phyloP scores from a whole-genome alignment of 2,797 vertebrate species.

The Anguilla marmorata region DNA sequence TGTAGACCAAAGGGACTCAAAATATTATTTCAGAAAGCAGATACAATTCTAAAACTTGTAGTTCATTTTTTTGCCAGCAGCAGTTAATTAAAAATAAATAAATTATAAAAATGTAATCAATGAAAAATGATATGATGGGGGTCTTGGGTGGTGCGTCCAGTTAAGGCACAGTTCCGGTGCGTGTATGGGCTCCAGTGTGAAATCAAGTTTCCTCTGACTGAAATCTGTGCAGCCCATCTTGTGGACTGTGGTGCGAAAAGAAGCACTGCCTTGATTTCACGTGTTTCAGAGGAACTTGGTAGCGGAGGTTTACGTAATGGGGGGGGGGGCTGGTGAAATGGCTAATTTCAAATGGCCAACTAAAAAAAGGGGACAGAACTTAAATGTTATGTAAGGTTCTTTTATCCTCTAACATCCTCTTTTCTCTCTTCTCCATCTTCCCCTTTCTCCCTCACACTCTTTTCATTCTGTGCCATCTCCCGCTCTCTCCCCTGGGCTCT shows the following conservation, averaged over 20 bases:
- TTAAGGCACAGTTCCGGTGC: too few relatives aligned
- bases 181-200: too few relatives aligned
- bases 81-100: too few relatives aligned
- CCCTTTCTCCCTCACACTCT: conserved; percentile 26
- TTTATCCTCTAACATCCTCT: background rate
- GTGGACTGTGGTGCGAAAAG: too few relatives aligned
- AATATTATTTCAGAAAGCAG: background rate
- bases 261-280: background rate
- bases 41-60: background rate
- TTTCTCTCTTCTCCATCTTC: background rate
- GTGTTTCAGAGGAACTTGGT: background rate
- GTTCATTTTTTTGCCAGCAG: background rate
- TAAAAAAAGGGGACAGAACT: background rate
- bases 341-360: too few relatives aligned
- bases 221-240: too few relatives aligned
- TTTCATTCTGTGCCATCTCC: background rate
- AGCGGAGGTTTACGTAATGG: background rate
- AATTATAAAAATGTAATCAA: too few relatives aligned
- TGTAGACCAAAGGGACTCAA: background rate
- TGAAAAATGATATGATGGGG: too few relatives aligned
- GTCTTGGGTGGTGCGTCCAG: too few relatives aligned
- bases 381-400: background rate
- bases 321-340: too few relatives aligned
- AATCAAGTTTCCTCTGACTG: too few relatives aligned
- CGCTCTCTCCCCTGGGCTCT: background rate